These are phyloP conservation scores for Cassiopea xamachana DNA, from an alignment of 30 jellyfish, hydroid and myxozoan species.

Conservation along the genomic window DNA sequence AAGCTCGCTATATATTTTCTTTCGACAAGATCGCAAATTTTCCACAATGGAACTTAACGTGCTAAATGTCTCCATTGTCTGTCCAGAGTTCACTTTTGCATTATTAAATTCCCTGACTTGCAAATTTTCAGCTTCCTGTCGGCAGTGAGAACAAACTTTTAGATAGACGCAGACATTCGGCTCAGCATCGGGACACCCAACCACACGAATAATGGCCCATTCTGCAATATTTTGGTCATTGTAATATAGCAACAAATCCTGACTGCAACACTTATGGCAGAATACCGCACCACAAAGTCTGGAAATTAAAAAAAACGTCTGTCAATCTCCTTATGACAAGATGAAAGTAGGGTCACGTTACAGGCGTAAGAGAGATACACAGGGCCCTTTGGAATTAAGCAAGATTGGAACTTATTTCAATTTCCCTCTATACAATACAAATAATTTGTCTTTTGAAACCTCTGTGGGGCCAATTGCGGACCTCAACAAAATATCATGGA, in stretches of 20 bases:
- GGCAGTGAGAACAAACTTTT: constrained; percentile 79
- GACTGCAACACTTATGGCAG: constrained; percentile 83
- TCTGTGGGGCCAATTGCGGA: too few species aligned
- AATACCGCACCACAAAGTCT: constrained; percentile 91
- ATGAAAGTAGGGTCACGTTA: too few species aligned
- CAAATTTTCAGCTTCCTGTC: constrained; percentile 75
- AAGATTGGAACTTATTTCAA: too few species aligned
- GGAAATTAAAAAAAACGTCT: neutral
- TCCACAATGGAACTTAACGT: constrained; percentile 18
- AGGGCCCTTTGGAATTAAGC: too few species aligned
- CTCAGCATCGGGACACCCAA: constrained; percentile 96
- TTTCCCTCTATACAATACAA: too few species aligned
- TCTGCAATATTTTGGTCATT: constrained; percentile 36
- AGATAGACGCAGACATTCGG: constrained; percentile 83
- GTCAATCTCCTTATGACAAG: too few species aligned
- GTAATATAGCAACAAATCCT: constrained; percentile 75
- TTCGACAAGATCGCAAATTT: constrained; percentile 31
- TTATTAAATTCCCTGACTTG: constrained; percentile 68
- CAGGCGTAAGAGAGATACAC: too few species aligned
- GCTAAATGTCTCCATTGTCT: constrained; percentile 8
- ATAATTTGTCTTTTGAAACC: too few species aligned
- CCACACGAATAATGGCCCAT: constrained; percentile 82
- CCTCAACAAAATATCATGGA: too few species aligned
- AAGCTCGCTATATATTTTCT: constrained; percentile 41
- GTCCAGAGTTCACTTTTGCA: constrained; percentile 10